Percentiles rank a stretch among this genome's conserved stretches.
Conservation (phyloP, 2,113 vertebrate species). For the Xiphophorus maculatus region DNA sequence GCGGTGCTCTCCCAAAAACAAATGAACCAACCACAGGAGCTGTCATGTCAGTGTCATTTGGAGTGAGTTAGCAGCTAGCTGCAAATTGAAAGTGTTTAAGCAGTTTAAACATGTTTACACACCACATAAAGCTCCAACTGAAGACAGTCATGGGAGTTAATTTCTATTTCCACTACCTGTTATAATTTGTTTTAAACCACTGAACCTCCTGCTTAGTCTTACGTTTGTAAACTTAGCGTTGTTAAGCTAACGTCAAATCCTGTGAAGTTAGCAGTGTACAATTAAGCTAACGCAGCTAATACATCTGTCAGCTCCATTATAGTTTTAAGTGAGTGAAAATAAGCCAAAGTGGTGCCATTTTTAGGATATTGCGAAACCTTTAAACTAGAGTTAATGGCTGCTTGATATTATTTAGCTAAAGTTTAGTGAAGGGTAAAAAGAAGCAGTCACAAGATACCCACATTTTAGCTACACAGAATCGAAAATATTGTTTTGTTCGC, state of each 20-base stretch:
- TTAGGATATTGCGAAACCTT: neutral
- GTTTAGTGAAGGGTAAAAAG: neutral
- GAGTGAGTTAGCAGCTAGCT: constrained; percentile 69
- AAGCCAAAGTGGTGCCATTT: neutral
- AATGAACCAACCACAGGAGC: constrained; percentile 43
- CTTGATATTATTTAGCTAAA: neutral
- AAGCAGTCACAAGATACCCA: neutral
- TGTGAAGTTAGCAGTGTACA: constrained; percentile 27
- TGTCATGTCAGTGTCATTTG: constrained; percentile 73
- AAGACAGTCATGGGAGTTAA: neutral
- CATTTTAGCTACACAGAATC: neutral
- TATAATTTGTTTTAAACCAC: neutral
- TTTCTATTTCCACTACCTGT: neutral
- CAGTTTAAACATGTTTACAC: neutral
- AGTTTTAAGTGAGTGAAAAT: neutral
- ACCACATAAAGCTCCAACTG: neutral
- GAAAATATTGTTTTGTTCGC: neutral
- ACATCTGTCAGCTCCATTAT: neutral
- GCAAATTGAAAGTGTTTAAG: constrained; percentile 47
- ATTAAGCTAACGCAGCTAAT: constrained; percentile 31
- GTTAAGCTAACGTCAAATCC: neutral
- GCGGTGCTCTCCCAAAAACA: neutral
- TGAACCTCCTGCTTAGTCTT: neutral
- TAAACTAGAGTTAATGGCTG: neutral
- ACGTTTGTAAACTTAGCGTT: neutral